Evolutionary conservation across 2,113 vertebrate species (phyloP).

Genomic region (Meleagris gallopavo): DNA sequence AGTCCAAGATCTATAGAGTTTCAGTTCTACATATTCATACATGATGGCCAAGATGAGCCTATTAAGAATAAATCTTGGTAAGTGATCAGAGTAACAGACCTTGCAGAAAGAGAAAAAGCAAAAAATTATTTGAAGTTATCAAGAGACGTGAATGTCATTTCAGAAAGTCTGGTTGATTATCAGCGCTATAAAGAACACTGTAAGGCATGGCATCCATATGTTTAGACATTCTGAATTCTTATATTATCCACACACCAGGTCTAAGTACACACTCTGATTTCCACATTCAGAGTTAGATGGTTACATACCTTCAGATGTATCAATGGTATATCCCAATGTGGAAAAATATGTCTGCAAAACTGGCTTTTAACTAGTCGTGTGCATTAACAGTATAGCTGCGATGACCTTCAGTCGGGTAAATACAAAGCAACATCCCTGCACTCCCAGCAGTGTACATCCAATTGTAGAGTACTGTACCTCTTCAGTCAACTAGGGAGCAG

Average conservation of each 20-base stretch:
- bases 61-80: neutral
- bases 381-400: neutral
- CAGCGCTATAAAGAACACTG: neutral
- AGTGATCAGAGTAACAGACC: neutral
- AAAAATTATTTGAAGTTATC: neutral
- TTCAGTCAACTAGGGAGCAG: neutral
- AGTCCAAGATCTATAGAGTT: neutral
- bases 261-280: neutral
- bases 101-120: neutral
- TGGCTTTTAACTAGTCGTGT: neutral
- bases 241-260: neutral
- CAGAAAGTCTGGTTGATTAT: neutral
- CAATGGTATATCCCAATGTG: neutral
- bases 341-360: neutral
- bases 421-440: neutral
- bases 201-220: neutral
- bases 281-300: neutral
- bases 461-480: neutral
- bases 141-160: neutral
- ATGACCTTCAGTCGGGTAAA: fast-evolving
- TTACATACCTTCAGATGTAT: neutral
- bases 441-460: neutral
- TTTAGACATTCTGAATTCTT: neutral
- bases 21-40: neutral
- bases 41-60: neutral